Evolutionary conservation across 1,140 invertebrate species (phyloP).

Genomic region (Venturia canescens): DNA sequence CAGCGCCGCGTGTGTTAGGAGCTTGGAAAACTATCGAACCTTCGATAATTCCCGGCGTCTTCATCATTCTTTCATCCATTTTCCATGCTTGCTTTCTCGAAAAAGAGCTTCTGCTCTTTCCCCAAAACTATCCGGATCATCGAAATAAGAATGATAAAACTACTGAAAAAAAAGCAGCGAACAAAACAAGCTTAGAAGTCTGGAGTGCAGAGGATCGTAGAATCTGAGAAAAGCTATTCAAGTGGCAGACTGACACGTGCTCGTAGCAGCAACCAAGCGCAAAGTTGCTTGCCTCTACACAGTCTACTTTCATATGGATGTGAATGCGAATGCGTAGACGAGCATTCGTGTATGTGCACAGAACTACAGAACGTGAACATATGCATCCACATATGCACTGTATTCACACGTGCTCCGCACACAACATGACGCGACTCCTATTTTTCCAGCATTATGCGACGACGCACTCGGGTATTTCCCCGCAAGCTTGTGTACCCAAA

Average conservation of each 20-base stretch:
- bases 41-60: background rate
- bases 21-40: background rate
- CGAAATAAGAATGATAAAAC: slow-evolving; percentile 29
- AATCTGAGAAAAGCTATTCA: slow-evolving; percentile 35
- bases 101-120: slow-evolving; percentile 1
- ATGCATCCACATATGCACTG: slow-evolving; percentile 13
- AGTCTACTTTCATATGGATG: background rate
- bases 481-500: background rate
- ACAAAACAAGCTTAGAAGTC: slow-evolving; percentile 9
- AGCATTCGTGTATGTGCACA: background rate
- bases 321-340: background rate
- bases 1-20: background rate
- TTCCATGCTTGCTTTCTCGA: background rate
- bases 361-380: background rate
- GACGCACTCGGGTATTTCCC: slow-evolving; percentile 12
- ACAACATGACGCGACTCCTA: background rate
- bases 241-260: slow-evolving; percentile 40
- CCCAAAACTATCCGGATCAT: slow-evolving; percentile 11
- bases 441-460: slow-evolving; percentile 21
- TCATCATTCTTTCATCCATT: slow-evolving; percentile 3
- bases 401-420: slow-evolving; percentile 16
- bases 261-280: slow-evolving; percentile 27
- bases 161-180: background rate
- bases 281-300: slow-evolving; percentile 24
- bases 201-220: background rate